These are phyloP conservation scores for Trichogramma dendrolimi DNA, from an alignment of 2,888 invertebrate species.

Conservation along the genomic window DNA sequence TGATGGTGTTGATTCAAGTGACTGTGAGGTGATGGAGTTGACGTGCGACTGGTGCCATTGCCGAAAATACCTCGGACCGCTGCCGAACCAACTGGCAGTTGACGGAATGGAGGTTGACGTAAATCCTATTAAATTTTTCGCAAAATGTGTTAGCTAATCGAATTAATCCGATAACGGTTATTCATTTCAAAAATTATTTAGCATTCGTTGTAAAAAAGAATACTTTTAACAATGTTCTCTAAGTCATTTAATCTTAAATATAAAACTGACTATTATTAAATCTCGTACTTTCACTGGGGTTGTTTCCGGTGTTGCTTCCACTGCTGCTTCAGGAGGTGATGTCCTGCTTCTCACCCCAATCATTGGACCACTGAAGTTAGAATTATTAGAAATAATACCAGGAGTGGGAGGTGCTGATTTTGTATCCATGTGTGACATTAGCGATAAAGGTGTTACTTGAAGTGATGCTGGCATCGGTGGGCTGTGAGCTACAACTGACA, in stretches of 20 bases:
- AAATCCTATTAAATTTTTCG: slow-evolving; percentile 41
- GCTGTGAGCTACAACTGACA: slow-evolving; percentile 45
- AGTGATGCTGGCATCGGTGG: slow-evolving; percentile 39
- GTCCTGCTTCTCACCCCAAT: slow-evolving; percentile 53
- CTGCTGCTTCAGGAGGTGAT: slow-evolving; percentile 80
- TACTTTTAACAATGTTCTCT: neutral
- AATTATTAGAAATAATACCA: slow-evolving; percentile 43
- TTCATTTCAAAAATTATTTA: slow-evolving; percentile 5
- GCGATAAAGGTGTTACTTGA: slow-evolving; percentile 28
- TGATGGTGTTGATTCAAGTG: slow-evolving; percentile 4
- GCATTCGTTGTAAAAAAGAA: neutral
- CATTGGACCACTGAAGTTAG: slow-evolving; percentile 10
- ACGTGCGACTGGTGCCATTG: slow-evolving; percentile 57
- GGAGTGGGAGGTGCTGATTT: slow-evolving; percentile 51
- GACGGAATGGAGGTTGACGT: slow-evolving; percentile 45
- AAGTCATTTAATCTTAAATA: neutral
- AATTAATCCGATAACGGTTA: neutral
- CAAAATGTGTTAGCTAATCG: slow-evolving; percentile 9
- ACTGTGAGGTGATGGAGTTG: slow-evolving; percentile 60
- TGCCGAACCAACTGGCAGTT: slow-evolving; percentile 60
- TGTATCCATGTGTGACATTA: slow-evolving; percentile 36
- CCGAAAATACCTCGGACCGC: slow-evolving; percentile 64
- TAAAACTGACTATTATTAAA: neutral
- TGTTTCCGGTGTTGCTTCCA: slow-evolving; percentile 85
- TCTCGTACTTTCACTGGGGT: slow-evolving; percentile 68